Evolutionary conservation across 2,888 invertebrate genomes (phyloP), one percentile per base, ranked within the genome.

Genomic region (Dicranocentrus wangi): DNA sequence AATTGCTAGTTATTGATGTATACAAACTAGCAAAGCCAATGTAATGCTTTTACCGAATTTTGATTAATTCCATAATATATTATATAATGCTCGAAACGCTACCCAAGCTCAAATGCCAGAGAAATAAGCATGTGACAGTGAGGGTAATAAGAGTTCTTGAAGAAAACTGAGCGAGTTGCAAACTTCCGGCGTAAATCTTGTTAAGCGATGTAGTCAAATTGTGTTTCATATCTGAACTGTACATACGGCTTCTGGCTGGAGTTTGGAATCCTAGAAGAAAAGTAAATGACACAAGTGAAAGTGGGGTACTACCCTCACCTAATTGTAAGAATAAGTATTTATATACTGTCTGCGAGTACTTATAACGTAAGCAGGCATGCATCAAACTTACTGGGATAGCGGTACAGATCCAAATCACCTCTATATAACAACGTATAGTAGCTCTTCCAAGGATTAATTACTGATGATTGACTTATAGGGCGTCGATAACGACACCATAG

Each of bases 401-500:
- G 19, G 1, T n/a, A 61, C 3, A 61, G 63, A 42, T 78, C 69
- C 10, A 70, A 23, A 13, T 72, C 61, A 5, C 70, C 77, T 65
- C 69, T 73, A 58, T 85, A 86, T 61, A 83, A 84, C 42, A 86
- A 85, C 23, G 84, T 85, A 58, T 84, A 85, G 15, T 82, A 58
- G 28, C 80, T 75, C 66, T 42, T 75, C 25, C 81, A 81, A 27
- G 77, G 76, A 25, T 83, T 81, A 23, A 83, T 81, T 8, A 81
- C 69, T 1, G 76, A 58, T 7, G 58, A n/a, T 17, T 21, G 81
- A 21, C 68, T 70, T 10, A 85, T 80, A 0, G 81, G 72, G 1
- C 85, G 55, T 19, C 85, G 77, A 63, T 82, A 86, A 21, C 84
- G 79, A 65, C 86, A 86, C 86, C 86, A 86, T 0, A 86, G 71